Evolutionary conservation across 1,140 invertebrate species (phyloP).

Genomic region (Cylas formicarius): DNA sequence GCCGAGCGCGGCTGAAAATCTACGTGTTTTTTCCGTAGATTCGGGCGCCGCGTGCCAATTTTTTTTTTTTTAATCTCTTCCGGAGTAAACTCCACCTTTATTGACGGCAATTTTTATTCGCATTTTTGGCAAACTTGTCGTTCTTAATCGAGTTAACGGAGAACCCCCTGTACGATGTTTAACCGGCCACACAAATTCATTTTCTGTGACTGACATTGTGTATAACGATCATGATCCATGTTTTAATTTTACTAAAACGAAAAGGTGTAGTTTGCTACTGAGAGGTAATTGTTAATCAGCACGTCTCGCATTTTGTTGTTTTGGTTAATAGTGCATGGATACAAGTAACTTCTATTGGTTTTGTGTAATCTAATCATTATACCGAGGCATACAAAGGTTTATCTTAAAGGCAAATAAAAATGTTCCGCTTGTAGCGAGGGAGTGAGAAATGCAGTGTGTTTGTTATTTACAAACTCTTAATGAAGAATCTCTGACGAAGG

Average conservation of each 20-base stretch:
- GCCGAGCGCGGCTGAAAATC: slow-evolving; percentile 19
- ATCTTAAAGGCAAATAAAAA: slow-evolving; percentile 32
- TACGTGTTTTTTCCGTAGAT: slow-evolving; percentile 18
- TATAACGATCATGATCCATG: slow-evolving; percentile 18
- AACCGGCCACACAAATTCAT: slow-evolving; percentile 11
- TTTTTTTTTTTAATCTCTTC: slow-evolving; percentile 17
- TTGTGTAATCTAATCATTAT: background rate
- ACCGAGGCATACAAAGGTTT: slow-evolving; percentile 10
- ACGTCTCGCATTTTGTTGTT: slow-evolving; percentile 17
- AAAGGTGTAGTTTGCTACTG: slow-evolving; percentile 42
- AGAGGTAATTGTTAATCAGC: slow-evolving; percentile 15
- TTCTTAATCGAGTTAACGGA: slow-evolving; percentile 17
- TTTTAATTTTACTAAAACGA: slow-evolving; percentile 23
- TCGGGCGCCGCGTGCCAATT: background rate
- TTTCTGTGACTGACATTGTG: slow-evolving; percentile 18
- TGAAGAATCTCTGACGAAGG: too few species aligned
- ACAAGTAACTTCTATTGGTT: slow-evolving; percentile 10
- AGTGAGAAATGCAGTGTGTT: too few species aligned
- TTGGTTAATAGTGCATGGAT: slow-evolving; percentile 14
- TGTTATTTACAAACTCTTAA: too few species aligned
- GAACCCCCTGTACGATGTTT: too few species aligned
- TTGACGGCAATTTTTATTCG: slow-evolving; percentile 31
- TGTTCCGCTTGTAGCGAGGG: too few species aligned
- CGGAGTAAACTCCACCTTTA: slow-evolving; percentile 42
- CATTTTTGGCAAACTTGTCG: slow-evolving; percentile 26